Conservation (phyloP, 1,140 invertebrate species). For the Neodiprion fabricii region DNA sequence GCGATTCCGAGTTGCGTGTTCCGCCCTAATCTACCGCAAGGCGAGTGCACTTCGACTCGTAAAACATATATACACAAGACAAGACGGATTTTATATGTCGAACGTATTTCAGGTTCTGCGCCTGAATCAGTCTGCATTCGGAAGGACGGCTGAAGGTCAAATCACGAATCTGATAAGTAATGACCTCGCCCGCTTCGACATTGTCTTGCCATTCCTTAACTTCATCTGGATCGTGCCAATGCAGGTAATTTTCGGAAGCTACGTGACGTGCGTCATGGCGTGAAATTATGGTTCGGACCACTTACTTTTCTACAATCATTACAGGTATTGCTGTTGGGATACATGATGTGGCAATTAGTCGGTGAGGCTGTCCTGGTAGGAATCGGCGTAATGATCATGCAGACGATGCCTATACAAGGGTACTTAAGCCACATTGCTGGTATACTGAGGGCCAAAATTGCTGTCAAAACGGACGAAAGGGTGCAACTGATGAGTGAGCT, state of each 20-base stretch:
- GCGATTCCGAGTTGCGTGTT: slow-evolving; percentile 66
- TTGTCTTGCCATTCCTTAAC: slow-evolving; percentile 61
- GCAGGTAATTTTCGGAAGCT: slow-evolving; percentile 34
- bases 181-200: slow-evolving; percentile 71
- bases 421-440: slow-evolving; percentile 64
- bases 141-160: slow-evolving; percentile 79
- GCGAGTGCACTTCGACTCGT: slow-evolving; percentile 44
- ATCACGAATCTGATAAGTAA: slow-evolving; percentile 87
- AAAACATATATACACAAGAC: neutral
- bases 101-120: slow-evolving; percentile 66
- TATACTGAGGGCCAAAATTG: slow-evolving; percentile 64
- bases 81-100: neutral
- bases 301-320: neutral
- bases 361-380: slow-evolving; percentile 75
- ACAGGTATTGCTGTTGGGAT: slow-evolving; percentile 59
- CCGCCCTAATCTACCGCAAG: slow-evolving; percentile 70
- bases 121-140: slow-evolving; percentile 67
- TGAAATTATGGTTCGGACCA: too few species aligned
- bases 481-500: slow-evolving; percentile 84
- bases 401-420: slow-evolving; percentile 74
- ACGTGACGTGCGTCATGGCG: neutral
- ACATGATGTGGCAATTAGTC: slow-evolving; percentile 74
- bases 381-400: slow-evolving; percentile 65
- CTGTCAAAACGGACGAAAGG: slow-evolving; percentile 72
- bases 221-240: slow-evolving; percentile 59